phyloP scores from a whole-genome alignment of 2,113 vertebrate species.

The Cyphomyrus plagiostoma region DNA sequence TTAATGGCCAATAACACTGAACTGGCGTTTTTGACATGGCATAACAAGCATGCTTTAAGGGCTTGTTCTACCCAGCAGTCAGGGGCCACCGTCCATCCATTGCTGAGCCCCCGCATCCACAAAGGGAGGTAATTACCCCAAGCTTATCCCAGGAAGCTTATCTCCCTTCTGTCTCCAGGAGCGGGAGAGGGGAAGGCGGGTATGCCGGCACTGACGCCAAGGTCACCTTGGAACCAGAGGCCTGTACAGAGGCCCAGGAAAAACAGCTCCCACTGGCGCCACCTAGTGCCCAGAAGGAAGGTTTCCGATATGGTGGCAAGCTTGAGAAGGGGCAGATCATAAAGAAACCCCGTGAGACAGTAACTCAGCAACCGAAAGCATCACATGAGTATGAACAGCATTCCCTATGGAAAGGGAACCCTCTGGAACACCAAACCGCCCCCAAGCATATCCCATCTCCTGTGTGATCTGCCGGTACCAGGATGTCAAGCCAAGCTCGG shows the following conservation, averaged over 20 bases:
- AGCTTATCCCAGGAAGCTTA: neutral
- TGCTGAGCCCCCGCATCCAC: neutral
- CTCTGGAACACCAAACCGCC: neutral
- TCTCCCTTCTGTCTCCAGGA: neutral
- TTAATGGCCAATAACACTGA: neutral
- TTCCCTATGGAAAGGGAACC: neutral
- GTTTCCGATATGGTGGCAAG: neutral
- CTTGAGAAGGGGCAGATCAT: neutral
- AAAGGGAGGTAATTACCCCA: neutral
- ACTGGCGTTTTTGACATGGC: neutral
- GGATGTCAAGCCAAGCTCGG: neutral
- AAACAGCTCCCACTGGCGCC: neutral
- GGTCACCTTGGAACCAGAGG: conserved; percentile 11
- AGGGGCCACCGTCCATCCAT: neutral
- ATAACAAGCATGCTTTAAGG: neutral
- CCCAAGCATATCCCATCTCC: neutral
- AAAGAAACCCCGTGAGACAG: neutral
- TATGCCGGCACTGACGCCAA: neutral
- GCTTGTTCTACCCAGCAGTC: neutral
- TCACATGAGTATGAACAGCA: neutral
- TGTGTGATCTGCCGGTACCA: neutral
- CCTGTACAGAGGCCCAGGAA: neutral
- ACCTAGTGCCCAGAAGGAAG: neutral
- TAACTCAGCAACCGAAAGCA: neutral
- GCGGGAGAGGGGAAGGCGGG: neutral